Evolutionary conservation across 2,888 invertebrate species (phyloP).

Genomic region (Encarsia formosa): DNA sequence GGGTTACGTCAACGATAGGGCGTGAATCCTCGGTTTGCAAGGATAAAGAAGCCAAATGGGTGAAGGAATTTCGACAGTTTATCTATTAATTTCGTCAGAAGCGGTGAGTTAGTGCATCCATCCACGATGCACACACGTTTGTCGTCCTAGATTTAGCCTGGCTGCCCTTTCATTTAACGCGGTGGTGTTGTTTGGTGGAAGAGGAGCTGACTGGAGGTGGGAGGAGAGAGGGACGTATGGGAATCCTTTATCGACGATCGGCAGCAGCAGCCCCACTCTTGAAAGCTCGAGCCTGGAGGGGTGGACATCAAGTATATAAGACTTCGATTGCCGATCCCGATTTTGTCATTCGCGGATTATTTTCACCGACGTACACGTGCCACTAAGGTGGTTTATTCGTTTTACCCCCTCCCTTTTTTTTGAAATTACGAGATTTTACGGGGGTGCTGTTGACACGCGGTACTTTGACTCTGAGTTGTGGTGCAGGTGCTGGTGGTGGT

Average conservation of each 20-base stretch:
- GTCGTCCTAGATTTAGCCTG: constrained; percentile 28
- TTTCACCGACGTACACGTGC: constrained; percentile 42
- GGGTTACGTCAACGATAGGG: too few relatives aligned
- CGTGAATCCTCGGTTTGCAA: constrained; percentile 27
- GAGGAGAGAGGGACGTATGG: constrained; percentile 21
- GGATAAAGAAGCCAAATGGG: too few relatives aligned
- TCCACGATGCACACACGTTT: constrained; percentile 20
- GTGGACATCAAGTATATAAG: constrained; percentile 52
- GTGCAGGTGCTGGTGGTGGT: too few relatives aligned
- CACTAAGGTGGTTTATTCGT: too few relatives aligned
- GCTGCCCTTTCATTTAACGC: constrained; percentile 29
- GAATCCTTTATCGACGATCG: constrained; percentile 23
- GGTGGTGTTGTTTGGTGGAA: not conserved
- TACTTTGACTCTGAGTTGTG: too few relatives aligned
- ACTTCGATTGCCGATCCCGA: constrained; percentile 43
- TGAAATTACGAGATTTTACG: too few relatives aligned
- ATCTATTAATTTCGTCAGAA: constrained; percentile 28
- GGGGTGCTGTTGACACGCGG: too few relatives aligned
- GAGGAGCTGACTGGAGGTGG: not conserved
- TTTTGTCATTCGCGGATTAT: constrained; percentile 46
- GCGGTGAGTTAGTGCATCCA: constrained; percentile 3
- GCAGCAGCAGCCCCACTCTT: constrained; percentile 25
- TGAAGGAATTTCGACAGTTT: constrained; percentile 30
- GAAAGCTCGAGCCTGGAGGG: constrained; percentile 34
- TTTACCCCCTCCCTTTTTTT: too few relatives aligned